phyloP scores from a whole-genome alignment of 2,797 vertebrate genomes.

The Platyrinchus mystaceus region DNA sequence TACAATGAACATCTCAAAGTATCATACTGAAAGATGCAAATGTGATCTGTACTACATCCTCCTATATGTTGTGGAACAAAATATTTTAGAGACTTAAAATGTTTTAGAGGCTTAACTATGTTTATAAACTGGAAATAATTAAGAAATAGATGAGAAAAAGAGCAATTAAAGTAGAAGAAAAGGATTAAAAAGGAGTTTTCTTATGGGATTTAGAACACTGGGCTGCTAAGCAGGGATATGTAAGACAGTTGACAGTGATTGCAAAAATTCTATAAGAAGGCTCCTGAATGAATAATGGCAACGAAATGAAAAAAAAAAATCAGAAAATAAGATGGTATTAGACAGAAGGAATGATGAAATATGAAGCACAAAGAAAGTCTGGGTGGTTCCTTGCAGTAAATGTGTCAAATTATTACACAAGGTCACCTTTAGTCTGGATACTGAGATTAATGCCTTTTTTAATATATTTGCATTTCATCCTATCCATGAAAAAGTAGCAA shows the following conservation, averaged over 20 bases:
- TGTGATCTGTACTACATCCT: background rate
- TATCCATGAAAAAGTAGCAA: background rate
- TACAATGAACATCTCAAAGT: background rate
- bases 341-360: background rate
- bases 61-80: background rate
- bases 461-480: background rate
- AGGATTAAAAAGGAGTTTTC: background rate
- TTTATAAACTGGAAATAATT: background rate
- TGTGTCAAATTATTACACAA: background rate
- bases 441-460: background rate
- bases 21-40: background rate
- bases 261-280: background rate
- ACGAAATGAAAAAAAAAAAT: rapidly evolving
- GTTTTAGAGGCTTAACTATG: background rate
- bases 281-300: background rate
- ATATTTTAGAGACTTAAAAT: background rate
- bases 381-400: background rate
- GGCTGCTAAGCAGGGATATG: background rate
- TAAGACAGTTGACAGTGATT: background rate
- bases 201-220: background rate
- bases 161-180: background rate
- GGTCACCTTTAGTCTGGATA: background rate
- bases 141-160: background rate
- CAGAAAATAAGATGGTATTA: background rate
- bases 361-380: background rate